Base-by-base conservation (phyloP, 1,140 invertebrate species). In the Drosophila bocqueti region DNA sequence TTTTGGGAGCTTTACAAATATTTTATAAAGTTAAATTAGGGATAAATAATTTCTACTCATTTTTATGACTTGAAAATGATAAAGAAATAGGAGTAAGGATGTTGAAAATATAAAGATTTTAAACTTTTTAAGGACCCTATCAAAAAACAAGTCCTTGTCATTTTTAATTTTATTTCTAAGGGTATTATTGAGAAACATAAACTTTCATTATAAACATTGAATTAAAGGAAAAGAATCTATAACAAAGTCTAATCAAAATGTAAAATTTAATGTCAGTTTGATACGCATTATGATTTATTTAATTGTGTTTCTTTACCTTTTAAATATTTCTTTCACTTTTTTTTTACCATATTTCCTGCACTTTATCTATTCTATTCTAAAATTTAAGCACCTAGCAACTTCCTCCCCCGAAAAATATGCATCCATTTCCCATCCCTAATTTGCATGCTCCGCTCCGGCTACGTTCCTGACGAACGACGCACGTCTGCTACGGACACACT, bases 401-500 rank as follows among this genome's bases (percentile, higher is more conserved):
- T 75, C 52, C 52, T 47, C n/a, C 38, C 43, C 49, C 43, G 11
- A 76, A 66, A 76, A 38, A 15, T 24, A 38, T 42, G 3, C 36
- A 21, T 16, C 24, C 24, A 24, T 38, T 49, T 66, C 54, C 73
- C 74, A 76, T 76, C 74, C 61, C 74, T 76, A 76, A 34, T 26
- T 24, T 73, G 45, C 47, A 45, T 46, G 9, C 38, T 36, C 9
- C 9, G 36, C 45, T 21, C 15, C 36, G 36, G 0, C 54, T 11
- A 36, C 26, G 50, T 16, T 61, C 42, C 67, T 87, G 83, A 79
- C 76, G 80, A 89, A 74, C 76, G 64, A 80, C 67, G 76, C 72
- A 79, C 83, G 84, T 83, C 77, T 87, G 81, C 74, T 79, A 67
- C 81, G 81, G 85, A 89, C 84, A 89, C 84, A 89, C 84, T 89